Base-by-base conservation (phyloP, 1,140 invertebrate genomes). In the Gerris buenoi region DNA sequence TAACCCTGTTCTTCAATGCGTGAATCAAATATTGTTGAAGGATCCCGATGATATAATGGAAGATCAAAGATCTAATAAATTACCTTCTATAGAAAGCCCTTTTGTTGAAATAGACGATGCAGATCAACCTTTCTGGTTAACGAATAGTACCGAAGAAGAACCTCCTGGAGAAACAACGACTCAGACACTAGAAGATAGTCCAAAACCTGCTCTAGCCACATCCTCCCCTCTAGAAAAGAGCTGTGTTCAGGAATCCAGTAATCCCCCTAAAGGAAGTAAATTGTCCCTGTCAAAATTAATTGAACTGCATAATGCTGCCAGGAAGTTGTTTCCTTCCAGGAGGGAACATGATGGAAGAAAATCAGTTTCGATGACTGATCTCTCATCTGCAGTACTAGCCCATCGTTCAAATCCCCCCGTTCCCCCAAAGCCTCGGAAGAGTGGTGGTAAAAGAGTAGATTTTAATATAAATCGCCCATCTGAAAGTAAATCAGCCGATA, bases 1-100 rank as follows among this genome's bases (percentile, higher is more conserved):
- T 71, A 88, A 88, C 76, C 87, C 86, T 1, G 86, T 89, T 1
- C 74, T 88, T 23, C 86, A 88, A 73, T 88, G 86, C 71, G 86
- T 89, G 27, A 88, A 88, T 78, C 86, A 88, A 75, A 88, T 89
- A 68, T 76, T 89, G 3, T 74, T 88, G 18, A 74, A 77, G n/a
- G 81, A 82, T 67, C 79, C 78, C 75, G 80, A 81, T 27, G 79
- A 81, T 57, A 71, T 70, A 25, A 15, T 69, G 27, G 70, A 72
- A 56, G 69, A 70, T 57, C 67, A 69, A 29, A 65, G 67, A 58
- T 62, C 64, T 25, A 22, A 33, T 5, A 69, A 64, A 15, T 56
- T 58, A 3, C 58, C 25, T 1, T 25, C 25, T 2, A 67, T 61
- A 29, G 62, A 64, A 14, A 27, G 23, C 59, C 46, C 59, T 3